A percentile compares a stretch with the other conserved stretches of the same genome.
Conservation (phyloP, 2,888 invertebrate species). For the Lacanobia oleracea region DNA sequence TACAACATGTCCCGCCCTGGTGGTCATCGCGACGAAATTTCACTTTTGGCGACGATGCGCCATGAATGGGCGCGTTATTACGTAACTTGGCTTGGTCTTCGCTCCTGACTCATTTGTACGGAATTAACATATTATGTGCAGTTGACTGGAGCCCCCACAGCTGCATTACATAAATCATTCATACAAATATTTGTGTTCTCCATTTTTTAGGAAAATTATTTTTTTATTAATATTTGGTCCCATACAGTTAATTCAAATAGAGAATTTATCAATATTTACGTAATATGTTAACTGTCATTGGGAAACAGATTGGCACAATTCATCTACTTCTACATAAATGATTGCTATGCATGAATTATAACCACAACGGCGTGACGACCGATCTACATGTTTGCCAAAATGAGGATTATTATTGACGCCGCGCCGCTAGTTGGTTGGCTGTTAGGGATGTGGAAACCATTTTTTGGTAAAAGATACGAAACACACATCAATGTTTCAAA, state of each 20-base stretch:
- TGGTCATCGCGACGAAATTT: slow-evolving; percentile 65
- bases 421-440: slow-evolving; percentile 29
- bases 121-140: slow-evolving; percentile 83
- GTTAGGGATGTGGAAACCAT: slow-evolving; percentile 26
- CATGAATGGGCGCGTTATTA: slow-evolving; percentile 85
- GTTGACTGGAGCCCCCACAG: slow-evolving; percentile 76
- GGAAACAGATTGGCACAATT: slow-evolving; percentile 74
- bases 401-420: slow-evolving; percentile 73
- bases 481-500: neutral
- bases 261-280: slow-evolving; percentile 35
- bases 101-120: slow-evolving; percentile 82
- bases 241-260: slow-evolving; percentile 20
- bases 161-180: slow-evolving; percentile 78
- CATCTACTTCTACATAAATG: slow-evolving; percentile 77
- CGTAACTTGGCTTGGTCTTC: slow-evolving; percentile 80
- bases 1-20: slow-evolving; percentile 36
- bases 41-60: slow-evolving; percentile 76
- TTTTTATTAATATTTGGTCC: slow-evolving; percentile 1
- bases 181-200: slow-evolving; percentile 32
- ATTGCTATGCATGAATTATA: slow-evolving; percentile 78
- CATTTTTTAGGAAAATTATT: slow-evolving; percentile 21
- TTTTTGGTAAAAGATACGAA: slow-evolving; percentile 31
- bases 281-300: slow-evolving; percentile 53
- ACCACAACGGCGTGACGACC: slow-evolving; percentile 68
- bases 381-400: slow-evolving; percentile 78